A percentile compares a stretch with the other conserved stretches of the same genome.
phyloP scores from a whole-genome alignment of 2,113 vertebrate species.

The Myrmophylax atrothorax region DNA sequence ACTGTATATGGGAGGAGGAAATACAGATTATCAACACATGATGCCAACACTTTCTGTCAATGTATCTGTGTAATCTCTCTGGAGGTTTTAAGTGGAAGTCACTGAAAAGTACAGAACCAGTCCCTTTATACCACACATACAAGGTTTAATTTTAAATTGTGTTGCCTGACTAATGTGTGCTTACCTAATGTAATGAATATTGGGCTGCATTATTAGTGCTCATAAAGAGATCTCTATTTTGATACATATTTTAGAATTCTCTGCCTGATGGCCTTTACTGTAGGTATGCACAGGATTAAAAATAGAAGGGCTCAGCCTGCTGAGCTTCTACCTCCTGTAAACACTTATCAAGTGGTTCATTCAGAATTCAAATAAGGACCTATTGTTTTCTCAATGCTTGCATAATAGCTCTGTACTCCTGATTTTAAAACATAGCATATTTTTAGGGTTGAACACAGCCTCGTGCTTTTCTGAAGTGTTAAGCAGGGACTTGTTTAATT shows the following conservation, averaged over 20 bases:
- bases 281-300: conserved; percentile 6
- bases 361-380: conserved; percentile 35
- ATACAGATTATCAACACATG: conserved; percentile 24
- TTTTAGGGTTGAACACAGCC: conserved; percentile 6
- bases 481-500: neutral
- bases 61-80: conserved; percentile 12
- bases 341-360: conserved; percentile 38
- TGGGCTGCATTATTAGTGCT: neutral
- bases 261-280: conserved; percentile 7
- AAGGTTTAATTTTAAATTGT: neutral
- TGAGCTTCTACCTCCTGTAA: conserved; percentile 31
- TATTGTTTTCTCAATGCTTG: conserved; percentile 37
- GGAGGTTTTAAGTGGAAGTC: neutral
- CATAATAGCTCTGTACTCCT: neutral
- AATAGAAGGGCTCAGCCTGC: conserved; percentile 21
- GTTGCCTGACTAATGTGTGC: neutral
- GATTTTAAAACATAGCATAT: neutral
- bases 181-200: neutral
- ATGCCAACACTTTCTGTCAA: conserved; percentile 21
- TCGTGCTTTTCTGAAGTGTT: neutral
- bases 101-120: neutral
- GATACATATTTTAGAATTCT: neutral
- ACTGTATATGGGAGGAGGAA: conserved; percentile 25
- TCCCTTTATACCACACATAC: neutral
- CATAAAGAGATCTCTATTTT: neutral